A percentile compares a stretch with the other conserved stretches of the same genome.
phyloP scores from a whole-genome alignment of 2,113 vertebrate species.

The Glareola pratincola region DNA sequence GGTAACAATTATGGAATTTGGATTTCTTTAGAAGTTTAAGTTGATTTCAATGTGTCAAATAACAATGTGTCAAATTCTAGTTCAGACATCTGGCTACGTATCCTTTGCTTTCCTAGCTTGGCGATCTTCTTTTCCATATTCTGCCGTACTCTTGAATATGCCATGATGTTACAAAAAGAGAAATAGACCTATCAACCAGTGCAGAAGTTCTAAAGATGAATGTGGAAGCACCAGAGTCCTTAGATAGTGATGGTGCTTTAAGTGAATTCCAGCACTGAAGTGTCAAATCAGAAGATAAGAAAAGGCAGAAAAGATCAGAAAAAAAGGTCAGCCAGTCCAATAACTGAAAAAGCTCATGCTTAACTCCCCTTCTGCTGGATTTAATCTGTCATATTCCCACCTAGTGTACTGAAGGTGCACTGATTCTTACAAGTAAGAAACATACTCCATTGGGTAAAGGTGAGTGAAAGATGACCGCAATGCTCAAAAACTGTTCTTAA shows the following conservation, averaged over 20 bases:
- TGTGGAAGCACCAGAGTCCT: neutral
- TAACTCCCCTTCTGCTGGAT: neutral
- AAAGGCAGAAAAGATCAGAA: neutral
- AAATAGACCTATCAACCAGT: neutral
- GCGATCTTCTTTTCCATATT: neutral
- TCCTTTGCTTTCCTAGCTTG: neutral
- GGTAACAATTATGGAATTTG: neutral
- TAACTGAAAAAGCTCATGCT: neutral
- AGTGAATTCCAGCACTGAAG: neutral
- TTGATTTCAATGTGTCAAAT: neutral
- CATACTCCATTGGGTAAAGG: neutral
- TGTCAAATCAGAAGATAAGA: neutral
- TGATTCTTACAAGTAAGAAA: neutral
- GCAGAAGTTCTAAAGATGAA: neutral
- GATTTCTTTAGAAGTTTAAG: neutral
- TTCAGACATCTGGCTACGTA: neutral
- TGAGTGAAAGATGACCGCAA: neutral
- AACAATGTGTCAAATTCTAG: neutral
- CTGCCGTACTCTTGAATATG: neutral
- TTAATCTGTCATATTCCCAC: neutral
- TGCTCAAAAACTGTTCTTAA: neutral
- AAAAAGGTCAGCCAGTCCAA: neutral
- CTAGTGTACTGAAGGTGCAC: neutral
- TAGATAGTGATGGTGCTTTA: neutral
- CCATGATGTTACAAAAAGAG: neutral